Conservation (phyloP, 2,113 vertebrate species). For the Dromiciops gliroides region DNA sequence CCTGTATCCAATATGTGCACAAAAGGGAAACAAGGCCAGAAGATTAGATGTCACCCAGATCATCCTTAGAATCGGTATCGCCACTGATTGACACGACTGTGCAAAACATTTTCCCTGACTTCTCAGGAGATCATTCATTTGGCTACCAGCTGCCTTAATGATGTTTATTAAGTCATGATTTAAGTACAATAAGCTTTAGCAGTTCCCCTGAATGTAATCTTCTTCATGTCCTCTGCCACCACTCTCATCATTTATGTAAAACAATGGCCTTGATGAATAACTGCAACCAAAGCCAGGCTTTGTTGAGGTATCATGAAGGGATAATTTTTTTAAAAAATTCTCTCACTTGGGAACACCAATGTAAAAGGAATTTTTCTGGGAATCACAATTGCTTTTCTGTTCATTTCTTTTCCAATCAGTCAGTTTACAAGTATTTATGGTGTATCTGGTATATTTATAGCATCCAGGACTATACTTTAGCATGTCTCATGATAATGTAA, state of each 20-base stretch:
- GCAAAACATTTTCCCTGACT: background rate
- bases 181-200: background rate
- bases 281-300: background rate
- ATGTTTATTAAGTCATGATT: background rate
- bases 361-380: background rate
- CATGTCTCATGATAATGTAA: background rate
- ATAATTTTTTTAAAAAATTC: background rate
- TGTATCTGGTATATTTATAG: background rate
- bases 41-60: background rate
- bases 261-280: conserved; percentile 4
- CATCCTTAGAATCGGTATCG: background rate
- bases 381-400: background rate
- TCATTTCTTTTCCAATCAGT: background rate
- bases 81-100: background rate
- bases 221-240: conserved; percentile 4
- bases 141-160: background rate
- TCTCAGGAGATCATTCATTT: conserved; percentile 1
- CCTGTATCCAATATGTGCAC: background rate
- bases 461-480: background rate
- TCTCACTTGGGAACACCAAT: background rate
- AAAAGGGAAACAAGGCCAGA: background rate
- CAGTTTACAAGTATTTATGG: background rate
- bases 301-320: background rate
- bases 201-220: background rate
- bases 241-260: background rate